A percentile compares a stretch with the other conserved stretches of the same genome.
Evolutionary conservation across 2,113 vertebrate species (phyloP).

Genomic region (Gobius niger): DNA sequence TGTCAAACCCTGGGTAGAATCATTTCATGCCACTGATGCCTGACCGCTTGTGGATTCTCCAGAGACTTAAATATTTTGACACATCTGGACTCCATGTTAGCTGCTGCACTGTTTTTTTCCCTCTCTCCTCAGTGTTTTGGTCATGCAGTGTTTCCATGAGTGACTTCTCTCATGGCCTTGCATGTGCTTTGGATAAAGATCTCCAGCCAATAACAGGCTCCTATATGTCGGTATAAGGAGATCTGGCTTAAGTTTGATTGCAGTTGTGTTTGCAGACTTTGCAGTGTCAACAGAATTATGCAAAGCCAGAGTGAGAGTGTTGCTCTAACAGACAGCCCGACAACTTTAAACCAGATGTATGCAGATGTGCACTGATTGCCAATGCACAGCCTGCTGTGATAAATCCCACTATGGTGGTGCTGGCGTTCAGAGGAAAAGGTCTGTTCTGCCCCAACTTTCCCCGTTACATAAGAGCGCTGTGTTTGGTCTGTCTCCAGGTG

Average conservation of each 20-base stretch:
- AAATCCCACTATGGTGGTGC: conserved; percentile 32
- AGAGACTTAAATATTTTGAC: conserved; percentile 25
- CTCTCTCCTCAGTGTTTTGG: background rate
- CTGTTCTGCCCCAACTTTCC: conserved; percentile 52
- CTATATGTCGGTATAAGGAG: conserved; percentile 7
- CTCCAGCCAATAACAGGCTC: background rate
- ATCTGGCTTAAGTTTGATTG: conserved; percentile 10
- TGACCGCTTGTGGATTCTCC: conserved; percentile 24
- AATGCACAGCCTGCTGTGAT: conserved; percentile 30
- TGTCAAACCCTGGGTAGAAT: conserved; percentile 28
- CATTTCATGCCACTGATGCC: conserved; percentile 21
- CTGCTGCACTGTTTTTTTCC: conserved; percentile 3
- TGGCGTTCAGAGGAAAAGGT: conserved; percentile 24
- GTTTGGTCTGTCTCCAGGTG: conserved; percentile 38
- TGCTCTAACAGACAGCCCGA: conserved; percentile 19
- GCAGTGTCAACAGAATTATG: conserved; percentile 31
- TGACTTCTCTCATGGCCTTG: background rate
- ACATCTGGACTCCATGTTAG: conserved; percentile 18
- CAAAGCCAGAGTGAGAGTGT: conserved; percentile 20
- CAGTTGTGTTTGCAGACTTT: conserved; percentile 23
- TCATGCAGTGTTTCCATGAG: conserved; percentile 8
- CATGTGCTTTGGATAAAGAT: conserved; percentile 23
- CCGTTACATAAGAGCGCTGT: conserved; percentile 58
- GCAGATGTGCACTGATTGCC: conserved; percentile 20
- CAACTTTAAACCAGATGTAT: conserved; percentile 21